A percentile compares a stretch with the other conserved stretches of the same genome.
These are phyloP conservation scores for Patagioenas fasciata DNA, from an alignment of 2,113 vertebrate genomes.

Conservation along the genomic window DNA sequence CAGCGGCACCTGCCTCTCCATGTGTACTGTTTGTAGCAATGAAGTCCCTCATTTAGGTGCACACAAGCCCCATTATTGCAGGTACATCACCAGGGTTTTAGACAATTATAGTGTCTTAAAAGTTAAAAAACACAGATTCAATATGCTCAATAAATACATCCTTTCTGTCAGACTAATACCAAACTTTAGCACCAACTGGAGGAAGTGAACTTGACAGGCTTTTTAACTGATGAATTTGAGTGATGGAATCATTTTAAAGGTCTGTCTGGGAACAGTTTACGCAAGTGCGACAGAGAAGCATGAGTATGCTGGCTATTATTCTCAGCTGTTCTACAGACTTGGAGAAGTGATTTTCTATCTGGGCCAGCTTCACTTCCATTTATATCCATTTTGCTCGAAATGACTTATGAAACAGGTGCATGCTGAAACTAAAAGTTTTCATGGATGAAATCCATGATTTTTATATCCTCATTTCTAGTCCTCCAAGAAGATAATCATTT, in stretches of 20 bases:
- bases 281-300: background rate
- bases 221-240: background rate
- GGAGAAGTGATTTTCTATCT: constrained; percentile 30
- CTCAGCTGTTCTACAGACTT: constrained; percentile 29
- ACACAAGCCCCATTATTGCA: background rate
- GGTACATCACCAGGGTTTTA: background rate
- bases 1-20: background rate
- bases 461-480: constrained; percentile 34
- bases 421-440: constrained; percentile 39
- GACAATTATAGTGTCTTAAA: background rate
- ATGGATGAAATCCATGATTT: constrained; percentile 55
- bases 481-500: constrained; percentile 41
- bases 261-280: background rate
- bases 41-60: background rate
- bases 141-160: background rate
- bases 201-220: background rate
- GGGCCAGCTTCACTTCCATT: constrained; percentile 36
- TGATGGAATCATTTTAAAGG: constrained; percentile 14
- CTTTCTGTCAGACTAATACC: background rate
- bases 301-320: constrained; percentile 30
- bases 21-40: background rate
- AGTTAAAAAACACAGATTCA: background rate
- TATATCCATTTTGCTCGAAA: constrained; percentile 28
- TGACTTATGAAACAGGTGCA: constrained; percentile 56
- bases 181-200: background rate